Percentiles rank a stretch among this genome's conserved stretches.
These are phyloP conservation scores for zebrafish (Danio rerio) DNA, from an alignment of 2,113 vertebrate genomes.

Conservation along the genomic window DNA sequence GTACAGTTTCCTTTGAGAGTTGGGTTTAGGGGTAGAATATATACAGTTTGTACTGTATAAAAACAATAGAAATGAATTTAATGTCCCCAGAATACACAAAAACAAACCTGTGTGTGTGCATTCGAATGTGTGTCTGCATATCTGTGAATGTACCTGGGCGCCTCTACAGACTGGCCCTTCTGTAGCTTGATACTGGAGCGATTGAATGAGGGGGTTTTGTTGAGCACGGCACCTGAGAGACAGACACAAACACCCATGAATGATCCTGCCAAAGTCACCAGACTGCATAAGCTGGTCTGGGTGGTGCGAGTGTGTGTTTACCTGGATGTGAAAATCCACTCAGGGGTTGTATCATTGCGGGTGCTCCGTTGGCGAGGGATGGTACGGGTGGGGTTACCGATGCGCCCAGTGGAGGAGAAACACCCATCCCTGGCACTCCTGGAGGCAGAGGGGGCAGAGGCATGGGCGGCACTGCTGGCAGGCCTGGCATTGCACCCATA, in stretches of 20 bases:
- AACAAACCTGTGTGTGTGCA: too few species aligned
- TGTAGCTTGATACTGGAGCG: constrained; percentile 89
- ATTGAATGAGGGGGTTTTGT: constrained; percentile 93
- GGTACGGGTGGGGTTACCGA: constrained; percentile 86
- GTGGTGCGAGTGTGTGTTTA: constrained; percentile 59
- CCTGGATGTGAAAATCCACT: constrained; percentile 90
- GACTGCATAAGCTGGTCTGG: background rate
- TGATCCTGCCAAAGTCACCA: background rate
- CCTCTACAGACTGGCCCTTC: constrained; percentile 92
- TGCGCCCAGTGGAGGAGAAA: constrained; percentile 92
- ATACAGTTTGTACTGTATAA: too few species aligned
- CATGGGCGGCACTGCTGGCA: constrained; percentile 86
- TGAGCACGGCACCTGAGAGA: constrained; percentile 82
- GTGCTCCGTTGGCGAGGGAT: constrained; percentile 90
- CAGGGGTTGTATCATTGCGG: constrained; percentile 89
- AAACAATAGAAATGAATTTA: too few species aligned
- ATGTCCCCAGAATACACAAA: too few species aligned
- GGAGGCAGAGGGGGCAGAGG: constrained; percentile 82
- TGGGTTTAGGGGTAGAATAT: too few species aligned
- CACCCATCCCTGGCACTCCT: constrained; percentile 85
- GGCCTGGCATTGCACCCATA: constrained; percentile 80
- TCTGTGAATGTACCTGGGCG: constrained; percentile 76
- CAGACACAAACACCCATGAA: background rate
- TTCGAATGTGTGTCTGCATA: background rate
- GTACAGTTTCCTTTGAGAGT: too few species aligned